Evolutionary conservation across 2,888 invertebrate species (phyloP).

Genomic region (Panorpa germanica): DNA sequence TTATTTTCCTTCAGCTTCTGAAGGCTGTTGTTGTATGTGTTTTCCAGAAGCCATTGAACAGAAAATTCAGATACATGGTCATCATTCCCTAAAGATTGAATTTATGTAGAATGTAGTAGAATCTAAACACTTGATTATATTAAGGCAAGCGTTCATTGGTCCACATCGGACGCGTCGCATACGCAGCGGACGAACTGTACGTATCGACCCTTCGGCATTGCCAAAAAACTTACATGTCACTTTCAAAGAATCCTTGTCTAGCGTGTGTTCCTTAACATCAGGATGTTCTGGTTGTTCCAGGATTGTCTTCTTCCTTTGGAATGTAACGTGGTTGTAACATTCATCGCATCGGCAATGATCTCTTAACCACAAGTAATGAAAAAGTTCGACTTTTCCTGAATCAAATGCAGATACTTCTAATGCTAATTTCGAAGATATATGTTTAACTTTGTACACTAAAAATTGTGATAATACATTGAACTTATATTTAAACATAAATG

Average conservation of each 20-base stretch:
- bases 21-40: constrained; percentile 9
- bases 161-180: too few species aligned
- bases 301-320: constrained; percentile 36
- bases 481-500: too few species aligned
- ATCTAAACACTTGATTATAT: background rate
- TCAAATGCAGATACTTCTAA: too few species aligned
- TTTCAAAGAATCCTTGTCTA: constrained; percentile 20
- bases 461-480: too few species aligned
- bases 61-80: constrained; percentile 33
- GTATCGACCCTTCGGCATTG: too few species aligned
- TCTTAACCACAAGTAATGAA: constrained; percentile 22
- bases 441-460: too few species aligned
- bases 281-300: constrained; percentile 31
- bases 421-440: too few species aligned
- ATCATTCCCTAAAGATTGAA: constrained; percentile 30
- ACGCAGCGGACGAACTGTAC: too few species aligned
- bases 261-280: constrained; percentile 19
- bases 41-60: constrained; percentile 24
- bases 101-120: background rate
- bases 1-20: constrained; percentile 18
- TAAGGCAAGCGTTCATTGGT: too few species aligned
- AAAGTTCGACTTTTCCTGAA: too few species aligned
- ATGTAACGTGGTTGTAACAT: constrained; percentile 37
- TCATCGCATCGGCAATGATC: constrained; percentile 30
- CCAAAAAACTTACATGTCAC: constrained; percentile 37